Percentiles rank a stretch among this genome's conserved stretches.
Evolutionary conservation across 2,113 vertebrate species (phyloP).

Genomic region (Origma solitaria): DNA sequence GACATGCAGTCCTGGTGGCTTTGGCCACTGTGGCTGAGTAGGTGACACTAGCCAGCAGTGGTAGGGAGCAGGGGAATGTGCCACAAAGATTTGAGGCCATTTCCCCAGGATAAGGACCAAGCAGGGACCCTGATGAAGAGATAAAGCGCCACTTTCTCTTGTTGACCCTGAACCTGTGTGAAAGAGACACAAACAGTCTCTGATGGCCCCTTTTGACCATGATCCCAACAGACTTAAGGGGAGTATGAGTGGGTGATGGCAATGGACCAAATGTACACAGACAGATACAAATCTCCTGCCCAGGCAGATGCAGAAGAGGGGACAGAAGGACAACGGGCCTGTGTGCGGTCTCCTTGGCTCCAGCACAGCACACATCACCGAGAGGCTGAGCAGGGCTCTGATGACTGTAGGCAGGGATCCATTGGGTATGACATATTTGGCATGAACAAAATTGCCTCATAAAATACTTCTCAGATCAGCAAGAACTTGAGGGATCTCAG

Average conservation of each 20-base stretch:
- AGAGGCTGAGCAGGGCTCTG: not conserved
- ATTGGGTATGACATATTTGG: constrained; percentile 55
- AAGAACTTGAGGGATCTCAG: constrained; percentile 17
- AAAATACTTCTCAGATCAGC: constrained; percentile 48
- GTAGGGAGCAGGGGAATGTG: not conserved
- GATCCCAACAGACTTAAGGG: not conserved
- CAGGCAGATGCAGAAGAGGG: not conserved
- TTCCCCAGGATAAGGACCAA: not conserved
- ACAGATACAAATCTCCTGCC: not conserved
- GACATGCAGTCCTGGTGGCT: not conserved
- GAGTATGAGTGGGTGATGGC: not conserved
- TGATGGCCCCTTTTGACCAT: not conserved
- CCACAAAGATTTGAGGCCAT: not conserved
- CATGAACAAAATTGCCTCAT: not conserved
- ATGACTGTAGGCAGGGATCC: constrained; percentile 38
- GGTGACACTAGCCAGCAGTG: not conserved
- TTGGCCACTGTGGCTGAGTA: not conserved
- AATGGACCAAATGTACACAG: fast-evolving
- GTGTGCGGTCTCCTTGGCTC: constrained; percentile 41
- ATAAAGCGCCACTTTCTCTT: not conserved
- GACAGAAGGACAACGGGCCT: not conserved
- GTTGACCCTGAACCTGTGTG: not conserved
- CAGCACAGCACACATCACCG: not conserved
- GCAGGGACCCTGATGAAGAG: not conserved
- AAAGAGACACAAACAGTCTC: not conserved